phyloP scores from a whole-genome alignment of 2,797 vertebrate species.

The Pygocentrus nattereri region DNA sequence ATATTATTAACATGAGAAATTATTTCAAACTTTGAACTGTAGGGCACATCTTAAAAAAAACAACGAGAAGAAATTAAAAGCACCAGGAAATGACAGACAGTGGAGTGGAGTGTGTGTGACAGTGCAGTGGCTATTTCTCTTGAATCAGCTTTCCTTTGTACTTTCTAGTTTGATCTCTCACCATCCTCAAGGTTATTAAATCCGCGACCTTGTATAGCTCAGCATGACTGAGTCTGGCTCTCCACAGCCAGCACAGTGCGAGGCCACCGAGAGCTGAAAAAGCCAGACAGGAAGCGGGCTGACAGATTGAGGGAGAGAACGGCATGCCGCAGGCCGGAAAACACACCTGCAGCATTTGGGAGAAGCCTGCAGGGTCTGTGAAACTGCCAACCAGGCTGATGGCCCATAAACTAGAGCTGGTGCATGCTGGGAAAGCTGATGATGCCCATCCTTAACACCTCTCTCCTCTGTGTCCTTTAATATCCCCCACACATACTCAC shows the following conservation, averaged over 20 bases:
- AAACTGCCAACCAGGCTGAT: constrained; percentile 35
- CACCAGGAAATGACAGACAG: background rate
- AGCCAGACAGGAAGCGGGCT: constrained; percentile 7
- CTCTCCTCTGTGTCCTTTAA: constrained; percentile 52
- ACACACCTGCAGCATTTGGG: background rate
- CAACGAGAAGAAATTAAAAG: background rate
- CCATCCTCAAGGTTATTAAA: constrained; percentile 10
- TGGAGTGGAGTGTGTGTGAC: background rate
- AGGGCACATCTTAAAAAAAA: background rate
- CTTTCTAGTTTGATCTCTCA: background rate
- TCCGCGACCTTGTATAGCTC: constrained; percentile 21
- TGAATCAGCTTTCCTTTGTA: constrained; percentile 16
- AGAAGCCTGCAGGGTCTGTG: constrained; percentile 26
- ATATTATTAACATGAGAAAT: no score
- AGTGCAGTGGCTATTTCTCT: background rate
- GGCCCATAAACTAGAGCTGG: constrained; percentile 26
- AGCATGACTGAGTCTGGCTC: background rate
- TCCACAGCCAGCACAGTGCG: background rate
- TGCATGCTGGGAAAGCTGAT: constrained; percentile 43
- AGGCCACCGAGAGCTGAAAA: constrained; percentile 10
- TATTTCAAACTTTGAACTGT: no score
- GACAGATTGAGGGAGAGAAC: constrained; percentile 17
- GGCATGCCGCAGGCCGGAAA: background rate
- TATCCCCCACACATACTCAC: constrained; percentile 20
- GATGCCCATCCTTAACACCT: constrained; percentile 11